phyloP scores from a whole-genome alignment of 2,113 vertebrate genomes.

The Paedocypris sp. region DNA sequence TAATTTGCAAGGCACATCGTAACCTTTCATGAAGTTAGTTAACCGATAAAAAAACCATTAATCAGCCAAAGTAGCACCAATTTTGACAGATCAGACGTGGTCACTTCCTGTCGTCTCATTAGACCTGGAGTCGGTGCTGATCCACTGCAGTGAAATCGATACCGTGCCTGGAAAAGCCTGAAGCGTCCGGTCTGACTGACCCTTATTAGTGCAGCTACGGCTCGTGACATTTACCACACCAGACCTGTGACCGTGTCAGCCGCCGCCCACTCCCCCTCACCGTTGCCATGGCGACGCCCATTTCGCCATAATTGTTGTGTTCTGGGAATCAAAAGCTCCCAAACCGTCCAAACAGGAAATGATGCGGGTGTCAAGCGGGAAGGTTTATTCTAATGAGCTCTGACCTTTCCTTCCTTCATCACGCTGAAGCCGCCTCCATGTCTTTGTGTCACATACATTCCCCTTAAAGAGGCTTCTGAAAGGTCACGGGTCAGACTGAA shows the following conservation, averaged over 20 bases:
- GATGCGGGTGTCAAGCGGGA: not conserved
- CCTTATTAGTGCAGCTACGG: slow-evolving; percentile 24
- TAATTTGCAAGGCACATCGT: no score
- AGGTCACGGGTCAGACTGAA: no score
- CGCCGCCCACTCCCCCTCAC: slow-evolving; percentile 16
- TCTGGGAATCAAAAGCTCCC: slow-evolving; percentile 11
- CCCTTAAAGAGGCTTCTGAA: no score
- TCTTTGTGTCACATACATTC: no score
- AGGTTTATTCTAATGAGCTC: no score
- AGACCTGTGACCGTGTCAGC: slow-evolving; percentile 12
- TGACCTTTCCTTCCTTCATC: no score
- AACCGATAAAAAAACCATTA: no score
- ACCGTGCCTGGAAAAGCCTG: not conserved
- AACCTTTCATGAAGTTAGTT: no score
- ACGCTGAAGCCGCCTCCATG: no score
- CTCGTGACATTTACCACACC: slow-evolving; percentile 29
- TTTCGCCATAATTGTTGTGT: slow-evolving; percentile 23
- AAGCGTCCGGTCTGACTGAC: slow-evolving; percentile 6
- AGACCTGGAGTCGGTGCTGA: slow-evolving; percentile 13
- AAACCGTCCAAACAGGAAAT: slow-evolving; percentile 8
- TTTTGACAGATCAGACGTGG: not conserved
- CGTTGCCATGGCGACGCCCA: slow-evolving; percentile 29
- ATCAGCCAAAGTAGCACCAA: no score
- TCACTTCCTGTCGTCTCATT: slow-evolving; percentile 34
- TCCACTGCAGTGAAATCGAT: slow-evolving; percentile 22